phyloP scores from a whole-genome alignment of 2,797 vertebrate species.

The Eremophila alpestris region DNA sequence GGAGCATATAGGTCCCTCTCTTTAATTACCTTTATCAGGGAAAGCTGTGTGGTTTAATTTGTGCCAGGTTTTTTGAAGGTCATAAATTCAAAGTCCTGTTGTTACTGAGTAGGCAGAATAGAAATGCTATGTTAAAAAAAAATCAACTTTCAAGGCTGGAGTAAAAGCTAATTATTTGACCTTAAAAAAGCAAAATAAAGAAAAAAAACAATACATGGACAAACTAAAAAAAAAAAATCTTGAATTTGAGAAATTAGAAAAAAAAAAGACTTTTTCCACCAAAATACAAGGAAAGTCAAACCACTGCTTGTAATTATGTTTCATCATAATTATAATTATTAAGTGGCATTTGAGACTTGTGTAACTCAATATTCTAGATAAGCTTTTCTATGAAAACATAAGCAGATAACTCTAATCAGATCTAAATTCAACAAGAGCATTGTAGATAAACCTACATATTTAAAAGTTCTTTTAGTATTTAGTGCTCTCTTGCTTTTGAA shows the following conservation, averaged over 20 bases:
- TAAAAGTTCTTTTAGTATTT: neutral
- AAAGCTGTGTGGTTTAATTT: neutral
- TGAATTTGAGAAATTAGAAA: neutral
- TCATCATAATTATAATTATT: neutral
- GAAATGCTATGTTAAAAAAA: neutral
- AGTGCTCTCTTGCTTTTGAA: neutral
- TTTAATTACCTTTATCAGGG: neutral
- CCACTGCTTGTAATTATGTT: neutral
- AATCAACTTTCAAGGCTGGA: neutral
- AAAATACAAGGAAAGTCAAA: neutral
- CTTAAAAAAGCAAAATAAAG: neutral
- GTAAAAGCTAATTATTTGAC: neutral
- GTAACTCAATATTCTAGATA: neutral
- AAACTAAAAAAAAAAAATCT: rapidly evolving
- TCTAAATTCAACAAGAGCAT: neutral
- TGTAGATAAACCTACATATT: neutral
- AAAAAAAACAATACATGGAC: neutral
- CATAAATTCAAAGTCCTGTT: neutral
- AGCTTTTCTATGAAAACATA: neutral
- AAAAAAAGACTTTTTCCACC: neutral
- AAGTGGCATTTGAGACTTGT: neutral
- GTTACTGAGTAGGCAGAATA: neutral
- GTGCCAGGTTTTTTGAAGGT: neutral
- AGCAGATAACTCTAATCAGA: neutral
- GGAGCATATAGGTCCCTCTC: neutral